phyloP scores from a whole-genome alignment of 2,888 invertebrate genomes.

The Drosophila picticornis region DNA sequence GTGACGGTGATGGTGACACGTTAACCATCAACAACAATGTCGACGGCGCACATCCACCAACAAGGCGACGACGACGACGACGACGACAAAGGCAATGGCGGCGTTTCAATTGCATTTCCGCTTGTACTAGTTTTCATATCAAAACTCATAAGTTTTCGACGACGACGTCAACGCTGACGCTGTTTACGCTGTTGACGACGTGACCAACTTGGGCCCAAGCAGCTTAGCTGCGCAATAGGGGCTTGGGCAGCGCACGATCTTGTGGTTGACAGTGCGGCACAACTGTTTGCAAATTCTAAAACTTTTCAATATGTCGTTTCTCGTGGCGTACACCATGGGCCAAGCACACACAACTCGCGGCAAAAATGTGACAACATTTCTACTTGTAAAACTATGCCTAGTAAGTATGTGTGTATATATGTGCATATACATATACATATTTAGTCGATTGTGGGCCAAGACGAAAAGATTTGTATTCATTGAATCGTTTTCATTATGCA shows the following conservation, averaged over 20 bases:
- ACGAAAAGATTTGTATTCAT: conserved; percentile 16
- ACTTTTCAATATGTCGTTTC: conserved; percentile 75
- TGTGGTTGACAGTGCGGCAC: conserved; percentile 73
- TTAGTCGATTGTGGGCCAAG: background rate
- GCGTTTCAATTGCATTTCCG: conserved; percentile 84
- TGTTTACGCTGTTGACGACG: conserved; percentile 42
- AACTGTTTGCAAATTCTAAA: conserved; percentile 80
- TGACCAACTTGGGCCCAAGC: conserved; percentile 69
- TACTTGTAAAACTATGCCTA: background rate
- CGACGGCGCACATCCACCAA: conserved; percentile 43
- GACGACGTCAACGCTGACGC: conserved; percentile 55
- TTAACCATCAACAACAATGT: conserved; percentile 62
- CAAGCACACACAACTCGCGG: conserved; percentile 8
- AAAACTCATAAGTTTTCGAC: conserved; percentile 80
- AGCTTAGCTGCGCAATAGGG: conserved; percentile 47
- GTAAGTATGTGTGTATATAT: background rate
- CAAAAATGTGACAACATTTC: conserved; percentile 18
- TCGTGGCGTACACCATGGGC: conserved; percentile 46
- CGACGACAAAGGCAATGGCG: conserved; percentile 69
- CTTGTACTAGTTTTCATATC: conserved; percentile 82
- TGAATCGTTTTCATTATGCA: conserved; percentile 28
- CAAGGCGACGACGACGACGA: conserved; percentile 28
- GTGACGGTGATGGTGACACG: conserved; percentile 19
- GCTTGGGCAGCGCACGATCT: conserved; percentile 57
- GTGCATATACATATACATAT: too few relatives aligned